These are phyloP conservation scores for Tachina lurida DNA, from an alignment of 2,888 invertebrate species.

Conservation along the genomic window DNA sequence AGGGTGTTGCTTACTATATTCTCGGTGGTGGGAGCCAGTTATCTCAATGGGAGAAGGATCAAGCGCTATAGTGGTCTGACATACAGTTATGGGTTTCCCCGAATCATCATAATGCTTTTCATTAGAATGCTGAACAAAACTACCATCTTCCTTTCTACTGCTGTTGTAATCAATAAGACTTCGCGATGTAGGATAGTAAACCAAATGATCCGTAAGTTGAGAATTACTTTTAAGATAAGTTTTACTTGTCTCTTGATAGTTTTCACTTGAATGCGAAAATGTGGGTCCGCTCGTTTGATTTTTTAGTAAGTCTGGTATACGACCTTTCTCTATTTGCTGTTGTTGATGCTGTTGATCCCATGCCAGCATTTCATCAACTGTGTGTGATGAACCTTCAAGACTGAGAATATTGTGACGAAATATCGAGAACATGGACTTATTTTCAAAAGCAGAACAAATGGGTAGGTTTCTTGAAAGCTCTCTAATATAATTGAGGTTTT, in stretches of 20 bases:
- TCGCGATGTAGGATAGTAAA: conserved; percentile 88
- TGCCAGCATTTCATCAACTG: conserved; percentile 78
- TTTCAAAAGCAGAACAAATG: conserved; percentile 82
- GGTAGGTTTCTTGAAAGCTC: conserved; percentile 82
- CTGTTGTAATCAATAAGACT: conserved; percentile 82
- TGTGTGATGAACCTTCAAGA: conserved; percentile 70
- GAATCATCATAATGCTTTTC: conserved; percentile 50
- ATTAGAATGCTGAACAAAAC: conserved; percentile 71
- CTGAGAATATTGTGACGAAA: conserved; percentile 73
- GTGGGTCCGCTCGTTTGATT: background rate
- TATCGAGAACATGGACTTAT: conserved; percentile 81
- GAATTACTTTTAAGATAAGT: conserved; percentile 73
- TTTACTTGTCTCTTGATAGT: conserved; percentile 16
- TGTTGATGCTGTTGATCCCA: conserved; percentile 76
- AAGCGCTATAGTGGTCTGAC: background rate
- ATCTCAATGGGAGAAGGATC: background rate
- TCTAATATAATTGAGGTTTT: conserved; percentile 82
- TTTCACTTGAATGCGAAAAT: background rate
- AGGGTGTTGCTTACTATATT: conserved; percentile 68
- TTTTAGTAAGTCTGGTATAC: conserved; percentile 70
- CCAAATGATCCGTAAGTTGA: conserved; percentile 89
- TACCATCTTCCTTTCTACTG: conserved; percentile 79
- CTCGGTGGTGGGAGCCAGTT: background rate
- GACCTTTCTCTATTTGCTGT: conserved; percentile 51
- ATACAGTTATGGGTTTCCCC: background rate